Conservation (phyloP, 2,888 invertebrate genomes). For the Dyspetes luteomarginatus region DNA sequence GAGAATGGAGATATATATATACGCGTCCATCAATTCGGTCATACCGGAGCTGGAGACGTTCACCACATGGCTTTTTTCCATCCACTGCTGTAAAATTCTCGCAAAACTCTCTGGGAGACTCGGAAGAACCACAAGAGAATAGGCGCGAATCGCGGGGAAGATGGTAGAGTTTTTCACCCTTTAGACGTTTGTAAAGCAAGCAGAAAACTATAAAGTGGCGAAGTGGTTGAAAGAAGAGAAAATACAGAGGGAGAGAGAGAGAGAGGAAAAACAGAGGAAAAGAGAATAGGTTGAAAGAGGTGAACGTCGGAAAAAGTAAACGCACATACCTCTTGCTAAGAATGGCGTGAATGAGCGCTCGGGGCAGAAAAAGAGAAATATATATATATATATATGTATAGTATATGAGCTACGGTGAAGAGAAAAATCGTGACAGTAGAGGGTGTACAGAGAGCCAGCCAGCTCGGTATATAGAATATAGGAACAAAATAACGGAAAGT, state of each 20-base stretch:
- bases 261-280: conserved; percentile 1
- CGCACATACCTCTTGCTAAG: neutral
- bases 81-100: conserved; percentile 53
- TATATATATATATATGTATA: too few relatives aligned
- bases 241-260: conserved; percentile 46
- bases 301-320: conserved; percentile 15
- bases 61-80: conserved; percentile 25
- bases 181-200: conserved; percentile 54
- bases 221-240: conserved; percentile 54
- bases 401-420: neutral
- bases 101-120: conserved; percentile 32
- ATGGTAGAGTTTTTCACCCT: conserved; percentile 22
- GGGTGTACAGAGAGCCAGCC: neutral
- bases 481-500: neutral
- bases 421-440: conserved; percentile 14
- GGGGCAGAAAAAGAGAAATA: neutral
- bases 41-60: conserved; percentile 31
- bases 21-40: conserved; percentile 25
- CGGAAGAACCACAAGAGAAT: neutral
- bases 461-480: neutral
- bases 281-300: conserved; percentile 34
- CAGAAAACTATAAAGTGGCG: conserved; percentile 54
- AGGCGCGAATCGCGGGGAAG: conserved; percentile 31
- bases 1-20: neutral
- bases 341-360: conserved; percentile 6